Percentiles rank a stretch among this genome's conserved stretches.
Conservation (phyloP, 2,113 vertebrate genomes). For the Macquaria ambigua region DNA sequence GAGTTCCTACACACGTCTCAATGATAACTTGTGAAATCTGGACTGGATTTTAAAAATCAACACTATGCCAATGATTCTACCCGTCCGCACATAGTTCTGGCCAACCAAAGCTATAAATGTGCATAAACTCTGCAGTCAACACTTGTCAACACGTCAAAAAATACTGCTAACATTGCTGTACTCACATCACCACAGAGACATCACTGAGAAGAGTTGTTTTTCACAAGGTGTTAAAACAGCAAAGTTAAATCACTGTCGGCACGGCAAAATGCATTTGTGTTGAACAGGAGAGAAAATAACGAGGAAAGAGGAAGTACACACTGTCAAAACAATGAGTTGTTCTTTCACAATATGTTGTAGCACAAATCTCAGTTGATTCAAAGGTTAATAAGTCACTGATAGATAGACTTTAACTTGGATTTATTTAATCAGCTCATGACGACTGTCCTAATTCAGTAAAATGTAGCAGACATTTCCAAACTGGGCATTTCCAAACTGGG, state of each 20-base stretch:
- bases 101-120: not conserved
- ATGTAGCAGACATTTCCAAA: not conserved
- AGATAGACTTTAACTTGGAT: not conserved
- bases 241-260: not conserved
- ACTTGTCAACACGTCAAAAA: not conserved
- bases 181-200: not conserved
- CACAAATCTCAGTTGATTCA: constrained; percentile 1
- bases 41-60: not conserved
- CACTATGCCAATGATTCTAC: not conserved
- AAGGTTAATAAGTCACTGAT: not conserved
- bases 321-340: no score
- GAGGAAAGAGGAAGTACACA: not conserved
- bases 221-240: not conserved
- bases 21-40: constrained; percentile 2
- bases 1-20: not conserved
- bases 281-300: not conserved
- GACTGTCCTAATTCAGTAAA: not conserved
- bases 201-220: no score
- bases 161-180: not conserved
- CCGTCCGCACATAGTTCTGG: not conserved
- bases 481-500: constrained; percentile 11
- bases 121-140: not conserved
- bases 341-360: not conserved
- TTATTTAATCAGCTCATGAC: constrained; percentile 3
- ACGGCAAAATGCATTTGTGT: not conserved